phyloP scores from a whole-genome alignment of 2,797 vertebrate species.

The Bradypus variegatus region DNA sequence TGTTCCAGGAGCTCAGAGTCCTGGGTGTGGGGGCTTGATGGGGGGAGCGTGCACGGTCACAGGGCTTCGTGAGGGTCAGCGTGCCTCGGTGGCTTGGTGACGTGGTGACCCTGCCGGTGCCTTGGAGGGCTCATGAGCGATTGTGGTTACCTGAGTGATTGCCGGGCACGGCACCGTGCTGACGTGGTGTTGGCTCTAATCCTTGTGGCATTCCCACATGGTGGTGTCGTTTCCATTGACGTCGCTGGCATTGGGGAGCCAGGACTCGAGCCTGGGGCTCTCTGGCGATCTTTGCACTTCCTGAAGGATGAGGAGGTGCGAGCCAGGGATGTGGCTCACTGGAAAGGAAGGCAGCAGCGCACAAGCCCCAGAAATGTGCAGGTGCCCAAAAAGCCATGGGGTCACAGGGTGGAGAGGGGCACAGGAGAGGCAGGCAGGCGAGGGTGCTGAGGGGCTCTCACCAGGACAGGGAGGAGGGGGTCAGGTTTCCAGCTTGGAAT shows the following conservation, averaged over 20 bases:
- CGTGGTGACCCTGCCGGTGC: too few species aligned
- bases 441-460: not conserved
- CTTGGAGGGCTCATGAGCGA: too few species aligned
- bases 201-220: not conserved
- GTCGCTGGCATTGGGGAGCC: not conserved
- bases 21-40: not conserved
- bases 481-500: not conserved
- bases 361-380: not conserved
- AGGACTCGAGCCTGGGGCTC: too few species aligned
- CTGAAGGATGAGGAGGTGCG: too few species aligned
- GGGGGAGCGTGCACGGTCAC: fast-evolving
- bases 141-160: too few species aligned
- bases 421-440: not conserved
- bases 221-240: fast-evolving
- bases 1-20: not conserved
- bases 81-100: too few species aligned
- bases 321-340: not conserved
- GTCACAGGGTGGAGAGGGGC: not conserved
- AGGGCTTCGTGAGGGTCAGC: too few species aligned
- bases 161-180: too few species aligned
- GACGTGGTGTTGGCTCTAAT: not conserved
- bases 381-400: not conserved
- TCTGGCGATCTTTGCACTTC: not conserved
- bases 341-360: not conserved
- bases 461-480: fast-evolving